These are phyloP conservation scores for Sisor rabdophorus DNA, from an alignment of 2,113 vertebrate genomes.

Conservation along the genomic window DNA sequence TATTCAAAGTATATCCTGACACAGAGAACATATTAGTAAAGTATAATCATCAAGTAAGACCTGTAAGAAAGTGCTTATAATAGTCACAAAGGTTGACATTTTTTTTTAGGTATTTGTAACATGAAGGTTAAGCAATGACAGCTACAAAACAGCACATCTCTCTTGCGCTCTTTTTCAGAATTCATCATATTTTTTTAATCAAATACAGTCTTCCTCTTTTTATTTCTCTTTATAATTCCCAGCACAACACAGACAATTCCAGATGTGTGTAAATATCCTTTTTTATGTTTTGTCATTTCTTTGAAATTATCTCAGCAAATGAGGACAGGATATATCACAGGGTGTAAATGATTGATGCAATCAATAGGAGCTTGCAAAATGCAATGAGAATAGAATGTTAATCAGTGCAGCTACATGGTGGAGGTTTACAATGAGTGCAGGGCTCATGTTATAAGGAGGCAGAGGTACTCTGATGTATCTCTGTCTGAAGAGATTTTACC, in stretches of 20 bases:
- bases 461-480: conserved; percentile 32
- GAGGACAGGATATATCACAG: conserved; percentile 29
- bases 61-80: neutral
- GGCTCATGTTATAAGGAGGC: conserved; percentile 24
- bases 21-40: neutral
- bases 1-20: neutral
- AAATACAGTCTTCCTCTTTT: neutral
- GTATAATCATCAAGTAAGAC: neutral
- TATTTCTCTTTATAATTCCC: neutral
- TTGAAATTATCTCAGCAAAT: conserved; percentile 15
- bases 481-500: conserved; percentile 39
- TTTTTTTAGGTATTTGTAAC: neutral
- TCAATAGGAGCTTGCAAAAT: conserved; percentile 40
- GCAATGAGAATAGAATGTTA: conserved; percentile 45
- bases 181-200: neutral
- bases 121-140: conserved; percentile 31
- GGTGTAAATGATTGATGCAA: conserved; percentile 34
- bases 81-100: neutral
- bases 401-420: conserved; percentile 38
- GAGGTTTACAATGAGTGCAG: conserved; percentile 36
- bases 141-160: neutral
- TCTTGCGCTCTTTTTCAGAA: neutral
- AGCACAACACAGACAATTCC: neutral
- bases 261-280: conserved; percentile 14
- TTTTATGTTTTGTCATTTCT: neutral